These are phyloP conservation scores for Orthonevra nobilis DNA, from an alignment of 2,888 invertebrate species.

Conservation along the genomic window DNA sequence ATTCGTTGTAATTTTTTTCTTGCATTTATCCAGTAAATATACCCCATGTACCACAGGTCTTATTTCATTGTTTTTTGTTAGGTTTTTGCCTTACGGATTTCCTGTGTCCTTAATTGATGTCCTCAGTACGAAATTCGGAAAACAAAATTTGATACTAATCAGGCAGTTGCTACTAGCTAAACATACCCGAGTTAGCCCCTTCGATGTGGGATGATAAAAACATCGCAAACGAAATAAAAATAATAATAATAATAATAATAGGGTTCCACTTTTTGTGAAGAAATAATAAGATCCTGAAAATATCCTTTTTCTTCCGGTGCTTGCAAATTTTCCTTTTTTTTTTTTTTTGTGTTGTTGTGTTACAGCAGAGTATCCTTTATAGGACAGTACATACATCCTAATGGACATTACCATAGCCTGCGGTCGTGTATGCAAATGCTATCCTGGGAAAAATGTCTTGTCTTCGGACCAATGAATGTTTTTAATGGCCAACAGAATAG, in stretches of 20 bases:
- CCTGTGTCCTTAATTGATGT: no score
- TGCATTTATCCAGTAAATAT: no score
- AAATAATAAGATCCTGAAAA: constrained; percentile 65
- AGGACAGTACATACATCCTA: constrained; percentile 44
- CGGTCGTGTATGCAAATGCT: constrained; percentile 64
- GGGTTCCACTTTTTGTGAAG: constrained; percentile 40
- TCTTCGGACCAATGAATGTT: constrained; percentile 66
- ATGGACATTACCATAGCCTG: constrained; percentile 56
- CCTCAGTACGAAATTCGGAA: neutral
- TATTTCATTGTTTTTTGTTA: no score
- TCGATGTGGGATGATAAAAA: constrained; percentile 16
- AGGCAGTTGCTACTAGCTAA: neutral
- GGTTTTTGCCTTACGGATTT: no score
- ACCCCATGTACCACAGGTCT: no score
- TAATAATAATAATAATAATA: constrained; percentile 42
- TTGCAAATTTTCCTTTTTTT: constrained; percentile 36
- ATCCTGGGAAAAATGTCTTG: constrained; percentile 68
- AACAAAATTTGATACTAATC: constrained; percentile 32
- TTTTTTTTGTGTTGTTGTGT: constrained; percentile 8
- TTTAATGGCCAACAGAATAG: constrained; percentile 47
- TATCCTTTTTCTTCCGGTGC: constrained; percentile 57
- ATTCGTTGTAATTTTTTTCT: no score
- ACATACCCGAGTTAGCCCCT: neutral
- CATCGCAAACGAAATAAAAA: constrained; percentile 12
- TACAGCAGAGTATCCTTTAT: constrained; percentile 16